Evolutionary conservation across 1,140 invertebrate species (phyloP).

Genomic region (Cherax destructor): DNA sequence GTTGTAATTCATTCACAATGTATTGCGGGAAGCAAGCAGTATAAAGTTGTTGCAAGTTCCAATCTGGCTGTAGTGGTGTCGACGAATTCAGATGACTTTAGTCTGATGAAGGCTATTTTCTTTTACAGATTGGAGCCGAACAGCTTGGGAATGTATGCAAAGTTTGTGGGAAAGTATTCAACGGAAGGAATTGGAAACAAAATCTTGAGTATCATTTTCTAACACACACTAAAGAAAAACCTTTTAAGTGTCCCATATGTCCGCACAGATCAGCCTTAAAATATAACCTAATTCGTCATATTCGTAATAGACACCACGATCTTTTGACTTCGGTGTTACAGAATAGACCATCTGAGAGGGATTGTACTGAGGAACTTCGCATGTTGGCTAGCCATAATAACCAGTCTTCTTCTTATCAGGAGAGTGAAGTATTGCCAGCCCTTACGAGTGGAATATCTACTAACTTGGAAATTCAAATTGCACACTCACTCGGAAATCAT

Average conservation of each 20-base stretch:
- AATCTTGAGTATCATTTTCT: slow-evolving; percentile 66
- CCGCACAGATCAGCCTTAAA: slow-evolving; percentile 70
- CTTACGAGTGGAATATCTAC: not conserved
- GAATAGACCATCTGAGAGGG: slow-evolving; percentile 13
- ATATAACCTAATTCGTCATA: slow-evolving; percentile 67
- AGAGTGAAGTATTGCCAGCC: not conserved
- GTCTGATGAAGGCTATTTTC: slow-evolving; percentile 65
- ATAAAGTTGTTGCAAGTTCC: not conserved
- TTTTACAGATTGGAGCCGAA: slow-evolving; percentile 68
- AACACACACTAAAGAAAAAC: slow-evolving; percentile 71
- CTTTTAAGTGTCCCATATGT: slow-evolving; percentile 68
- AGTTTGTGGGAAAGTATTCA: slow-evolving; percentile 68
- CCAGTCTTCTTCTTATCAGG: slow-evolving; percentile 6
- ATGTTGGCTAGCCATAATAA: slow-evolving; percentile 7
- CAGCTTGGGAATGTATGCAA: slow-evolving; percentile 67
- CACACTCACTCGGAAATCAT: not conserved
- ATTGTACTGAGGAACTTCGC: not conserved
- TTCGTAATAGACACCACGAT: slow-evolving; percentile 63
- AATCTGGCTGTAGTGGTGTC: not conserved
- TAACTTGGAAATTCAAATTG: not conserved
- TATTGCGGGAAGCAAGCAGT: not conserved
- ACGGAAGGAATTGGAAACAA: slow-evolving; percentile 69
- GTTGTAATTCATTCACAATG: not conserved
- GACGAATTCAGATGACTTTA: not conserved
- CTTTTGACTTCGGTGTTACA: slow-evolving; percentile 25